These are phyloP conservation scores for Palloptera scutellata DNA, from an alignment of 2,888 invertebrate genomes.

Conservation along the genomic window DNA sequence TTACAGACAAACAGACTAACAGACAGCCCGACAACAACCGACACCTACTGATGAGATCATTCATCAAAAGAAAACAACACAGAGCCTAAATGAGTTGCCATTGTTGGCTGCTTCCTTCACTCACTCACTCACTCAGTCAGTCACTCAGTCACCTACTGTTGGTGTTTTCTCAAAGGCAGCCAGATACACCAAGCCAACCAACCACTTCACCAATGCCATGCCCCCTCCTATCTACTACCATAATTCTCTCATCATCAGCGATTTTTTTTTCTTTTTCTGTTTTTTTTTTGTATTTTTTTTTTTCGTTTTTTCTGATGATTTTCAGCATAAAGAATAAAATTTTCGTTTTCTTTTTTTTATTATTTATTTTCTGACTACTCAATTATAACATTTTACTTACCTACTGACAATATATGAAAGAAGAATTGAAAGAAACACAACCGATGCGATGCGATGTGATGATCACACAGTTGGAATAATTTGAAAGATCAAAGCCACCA, in stretches of 20 bases:
- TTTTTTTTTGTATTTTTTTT: background rate
- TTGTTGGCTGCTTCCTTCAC: constrained; percentile 42
- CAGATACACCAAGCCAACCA: background rate
- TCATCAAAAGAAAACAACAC: constrained; percentile 50
- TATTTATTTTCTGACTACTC: constrained; percentile 9
- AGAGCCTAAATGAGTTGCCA: constrained; percentile 56
- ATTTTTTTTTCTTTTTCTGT: no score
- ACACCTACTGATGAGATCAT: constrained; percentile 62
- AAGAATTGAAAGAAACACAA: no score
- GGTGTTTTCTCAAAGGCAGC: no score
- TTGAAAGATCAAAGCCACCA: constrained; percentile 5
- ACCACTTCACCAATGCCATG: background rate
- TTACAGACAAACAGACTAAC: background rate
- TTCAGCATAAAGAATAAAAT: background rate
- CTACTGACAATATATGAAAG: no score
- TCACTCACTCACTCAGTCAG: no score
- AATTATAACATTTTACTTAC: constrained; percentile 15
- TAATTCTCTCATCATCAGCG: background rate
- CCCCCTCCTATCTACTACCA: no score
- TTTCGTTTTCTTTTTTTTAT: background rate
- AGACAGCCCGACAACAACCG: constrained; percentile 39
- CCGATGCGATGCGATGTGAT: no score
- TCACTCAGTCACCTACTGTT: background rate
- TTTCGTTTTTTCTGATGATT: background rate
- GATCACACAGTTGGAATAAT: constrained; percentile 6